phyloP scores from a whole-genome alignment of 1,140 invertebrate genomes.

The Pomacea maculata region DNA sequence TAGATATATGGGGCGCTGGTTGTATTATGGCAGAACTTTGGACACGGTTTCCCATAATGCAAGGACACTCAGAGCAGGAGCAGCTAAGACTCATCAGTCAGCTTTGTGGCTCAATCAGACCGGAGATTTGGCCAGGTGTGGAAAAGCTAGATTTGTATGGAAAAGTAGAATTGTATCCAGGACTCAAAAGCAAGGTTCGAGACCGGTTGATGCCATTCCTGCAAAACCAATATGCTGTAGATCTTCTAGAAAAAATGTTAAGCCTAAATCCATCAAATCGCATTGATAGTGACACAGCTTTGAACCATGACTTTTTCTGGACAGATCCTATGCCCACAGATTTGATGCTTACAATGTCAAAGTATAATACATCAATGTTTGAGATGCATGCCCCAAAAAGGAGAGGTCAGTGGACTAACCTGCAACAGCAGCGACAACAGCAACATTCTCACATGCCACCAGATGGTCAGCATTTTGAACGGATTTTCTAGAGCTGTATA shows the following conservation, averaged over 20 bases:
- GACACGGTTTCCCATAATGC: conserved; percentile 83
- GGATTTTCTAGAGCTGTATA: conserved; percentile 50
- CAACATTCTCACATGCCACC: conserved; percentile 38
- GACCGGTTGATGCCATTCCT: conserved; percentile 90
- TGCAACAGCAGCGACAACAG: conserved; percentile 26
- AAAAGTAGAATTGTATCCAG: conserved; percentile 90
- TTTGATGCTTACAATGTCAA: conserved; percentile 90
- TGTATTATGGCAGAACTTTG: conserved; percentile 99
- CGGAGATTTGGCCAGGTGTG: conserved; percentile 91
- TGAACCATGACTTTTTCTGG: conserved; percentile 99
- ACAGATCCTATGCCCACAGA: conserved; percentile 93
- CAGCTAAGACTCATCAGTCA: conserved; percentile 95
- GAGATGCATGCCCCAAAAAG: conserved; percentile 84
- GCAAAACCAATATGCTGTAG: conserved; percentile 90
- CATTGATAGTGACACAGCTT: conserved; percentile 88
- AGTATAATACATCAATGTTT: conserved; percentile 95
- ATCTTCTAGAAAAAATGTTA: conserved; percentile 91
- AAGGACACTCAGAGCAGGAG: conserved; percentile 94
- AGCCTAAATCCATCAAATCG: conserved; percentile 91
- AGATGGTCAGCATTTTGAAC: conserved; percentile 60
- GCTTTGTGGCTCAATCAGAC: conserved; percentile 93
- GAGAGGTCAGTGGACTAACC: conserved; percentile 23
- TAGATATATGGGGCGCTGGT: conserved; percentile 98
- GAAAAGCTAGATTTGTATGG: conserved; percentile 92
- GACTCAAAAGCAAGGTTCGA: conserved; percentile 90